phyloP scores from a whole-genome alignment of 2,113 vertebrate genomes.

The Aegypius monachus region DNA sequence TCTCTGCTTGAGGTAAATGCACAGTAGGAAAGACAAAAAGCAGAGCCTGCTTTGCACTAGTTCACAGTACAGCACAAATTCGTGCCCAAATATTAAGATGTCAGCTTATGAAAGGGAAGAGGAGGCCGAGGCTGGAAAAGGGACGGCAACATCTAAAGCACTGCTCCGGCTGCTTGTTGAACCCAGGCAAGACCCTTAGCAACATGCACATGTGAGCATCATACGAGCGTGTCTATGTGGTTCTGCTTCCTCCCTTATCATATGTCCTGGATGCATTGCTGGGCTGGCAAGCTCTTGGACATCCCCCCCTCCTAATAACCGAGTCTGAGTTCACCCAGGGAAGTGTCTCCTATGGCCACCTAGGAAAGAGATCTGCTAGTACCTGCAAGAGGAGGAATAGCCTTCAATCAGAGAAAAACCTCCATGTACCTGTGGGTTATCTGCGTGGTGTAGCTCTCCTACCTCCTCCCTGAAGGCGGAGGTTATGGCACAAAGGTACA shows the following conservation, averaged over 20 bases:
- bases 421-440: accelerated
- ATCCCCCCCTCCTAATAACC: background rate
- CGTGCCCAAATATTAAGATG: background rate
- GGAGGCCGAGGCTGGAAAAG: background rate
- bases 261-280: accelerated
- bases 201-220: background rate
- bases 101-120: background rate
- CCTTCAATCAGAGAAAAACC: background rate
- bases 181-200: background rate
- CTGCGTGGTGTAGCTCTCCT: background rate
- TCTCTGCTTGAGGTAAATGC: background rate
- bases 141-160: background rate
- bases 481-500: background rate
- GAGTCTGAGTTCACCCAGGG: background rate
- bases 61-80: background rate
- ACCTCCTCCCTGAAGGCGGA: background rate
- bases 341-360: background rate
- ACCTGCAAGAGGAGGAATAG: background rate
- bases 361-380: background rate
- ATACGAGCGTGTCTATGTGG: accelerated
- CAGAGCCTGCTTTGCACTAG: background rate
- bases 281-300: background rate
- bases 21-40: background rate
- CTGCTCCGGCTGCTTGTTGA: background rate
- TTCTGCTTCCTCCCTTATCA: background rate